Conservation (phyloP, 2,797 vertebrate species). For the Onychomys arenicola region DNA sequence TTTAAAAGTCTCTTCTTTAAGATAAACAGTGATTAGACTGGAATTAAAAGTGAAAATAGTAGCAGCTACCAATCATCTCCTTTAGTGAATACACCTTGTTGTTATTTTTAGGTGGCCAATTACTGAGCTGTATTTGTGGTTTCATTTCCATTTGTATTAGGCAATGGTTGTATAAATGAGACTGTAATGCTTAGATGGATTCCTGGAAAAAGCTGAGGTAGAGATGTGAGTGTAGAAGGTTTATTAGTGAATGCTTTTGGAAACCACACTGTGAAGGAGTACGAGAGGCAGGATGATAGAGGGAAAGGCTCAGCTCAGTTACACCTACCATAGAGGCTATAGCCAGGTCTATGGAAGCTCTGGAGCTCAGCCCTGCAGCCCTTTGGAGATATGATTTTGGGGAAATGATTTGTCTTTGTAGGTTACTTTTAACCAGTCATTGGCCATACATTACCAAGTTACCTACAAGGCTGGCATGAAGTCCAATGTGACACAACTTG, state of each 20-base stretch:
- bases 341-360: not conserved
- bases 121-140: not conserved
- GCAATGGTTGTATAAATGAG: not conserved
- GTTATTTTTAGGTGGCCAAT: not conserved
- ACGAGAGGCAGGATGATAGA: not conserved
- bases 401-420: not conserved
- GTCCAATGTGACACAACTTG: not conserved
- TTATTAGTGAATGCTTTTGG: not conserved
- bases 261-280: not conserved
- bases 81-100: not conserved
- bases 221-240: not conserved
- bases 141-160: not conserved
- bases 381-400: not conserved
- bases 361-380: not conserved
- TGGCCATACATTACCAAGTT: not conserved
- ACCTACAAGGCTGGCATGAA: accelerated
- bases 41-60: constrained; percentile 16
- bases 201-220: not conserved
- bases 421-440: not conserved
- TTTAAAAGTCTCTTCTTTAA: constrained; percentile 15
- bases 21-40: constrained; percentile 28
- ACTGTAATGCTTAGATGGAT: not conserved
- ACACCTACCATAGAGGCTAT: accelerated
- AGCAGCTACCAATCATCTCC: not conserved
- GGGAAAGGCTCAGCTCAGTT: not conserved